Conservation (phyloP, 2,113 vertebrate genomes). For the Centropus bengalensis region DNA sequence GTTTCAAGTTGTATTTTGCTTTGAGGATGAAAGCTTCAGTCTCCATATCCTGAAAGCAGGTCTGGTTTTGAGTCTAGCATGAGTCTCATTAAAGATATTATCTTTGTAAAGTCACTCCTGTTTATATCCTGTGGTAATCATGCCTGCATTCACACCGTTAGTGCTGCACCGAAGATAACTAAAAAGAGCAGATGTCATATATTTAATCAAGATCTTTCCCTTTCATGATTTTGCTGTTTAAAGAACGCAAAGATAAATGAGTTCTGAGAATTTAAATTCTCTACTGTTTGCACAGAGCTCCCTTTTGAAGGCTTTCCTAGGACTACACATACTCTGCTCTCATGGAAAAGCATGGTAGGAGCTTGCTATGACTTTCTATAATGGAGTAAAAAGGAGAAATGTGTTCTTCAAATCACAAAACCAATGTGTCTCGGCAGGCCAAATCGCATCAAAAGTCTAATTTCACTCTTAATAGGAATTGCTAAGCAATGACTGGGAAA, state of each 20-base stretch:
- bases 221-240: not conserved
- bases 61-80: not conserved
- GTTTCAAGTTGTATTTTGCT: constrained; percentile 23
- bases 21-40: constrained; percentile 29
- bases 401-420: not conserved
- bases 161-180: not conserved
- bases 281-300: not conserved
- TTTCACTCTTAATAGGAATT: not conserved
- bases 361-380: not conserved
- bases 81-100: not conserved
- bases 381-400: not conserved
- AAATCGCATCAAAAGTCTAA: not conserved
- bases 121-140: not conserved
- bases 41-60: not conserved
- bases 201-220: not conserved
- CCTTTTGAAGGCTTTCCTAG: not conserved
- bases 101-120: not conserved
- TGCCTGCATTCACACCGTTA: not conserved
- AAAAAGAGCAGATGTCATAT: not conserved
- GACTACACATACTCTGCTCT: not conserved
- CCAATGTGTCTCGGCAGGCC: not conserved
- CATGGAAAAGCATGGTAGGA: not conserved
- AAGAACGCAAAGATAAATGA: not conserved
- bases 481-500: not conserved
- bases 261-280: not conserved